Evolutionary conservation across 2,797 vertebrate species (phyloP), one percentile per base, ranked within the genome.

Genomic region (Melanogrammus aeglefinus): DNA sequence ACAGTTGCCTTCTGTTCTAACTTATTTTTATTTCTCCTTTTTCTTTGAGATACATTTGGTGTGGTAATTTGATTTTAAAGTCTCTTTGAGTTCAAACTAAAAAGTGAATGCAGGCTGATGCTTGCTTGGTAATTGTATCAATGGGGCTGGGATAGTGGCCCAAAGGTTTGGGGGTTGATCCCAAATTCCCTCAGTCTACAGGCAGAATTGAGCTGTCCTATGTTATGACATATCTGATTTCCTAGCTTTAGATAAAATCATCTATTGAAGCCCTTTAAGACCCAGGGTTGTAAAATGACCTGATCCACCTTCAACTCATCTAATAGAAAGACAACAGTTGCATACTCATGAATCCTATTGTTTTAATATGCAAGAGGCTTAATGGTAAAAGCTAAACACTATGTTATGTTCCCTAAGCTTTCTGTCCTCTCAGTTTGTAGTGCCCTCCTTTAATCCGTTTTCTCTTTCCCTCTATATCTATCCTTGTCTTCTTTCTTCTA

Each of bases 401-500:
- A 63, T 18, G 8, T n/a, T n/a, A 12, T 27, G 57, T 27, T 8
- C 51, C 21, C 51, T 63, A n/a, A 7, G 51, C 51, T 21, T 63
- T 63, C 6, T 63, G 51, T 24, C 51, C 21, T 51, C 14, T 51
- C 18, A 63, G 57, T 63, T 57, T 57, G 18, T 63, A n/a, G 57
- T 63, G 57, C 21, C 7, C 36, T 41, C 44, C 4, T 31, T 74
- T 44, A 41, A n/a, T 83, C 24, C 70, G 77, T 41, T 74, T 79
- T 72, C 73, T 73, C 39, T 63, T n/a, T 76, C 31, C 39, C 63
- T 70, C 27, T 72, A 12, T 47, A 14, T 75, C 76, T 66, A 31
- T 35, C 27, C 29, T 14, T 29, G 27, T 3, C 10, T 14, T 71
- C 31, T 33, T 24, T 24, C 63, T 72, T 31, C 13, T 14, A 9